Conservation (phyloP, 2,113 vertebrate genomes). For the Hippocampus comes region DNA sequence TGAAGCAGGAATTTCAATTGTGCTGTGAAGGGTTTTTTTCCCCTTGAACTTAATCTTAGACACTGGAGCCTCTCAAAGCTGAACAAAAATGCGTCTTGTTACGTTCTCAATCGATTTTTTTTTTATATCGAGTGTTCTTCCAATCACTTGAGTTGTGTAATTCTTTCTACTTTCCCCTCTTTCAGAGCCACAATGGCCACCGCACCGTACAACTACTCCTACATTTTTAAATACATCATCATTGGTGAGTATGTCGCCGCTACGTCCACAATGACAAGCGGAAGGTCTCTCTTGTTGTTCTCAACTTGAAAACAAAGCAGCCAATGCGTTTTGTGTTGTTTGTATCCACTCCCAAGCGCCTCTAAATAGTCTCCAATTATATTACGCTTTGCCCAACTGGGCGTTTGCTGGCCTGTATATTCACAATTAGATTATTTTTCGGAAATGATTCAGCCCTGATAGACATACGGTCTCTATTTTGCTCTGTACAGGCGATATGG, state of each 20-base stretch:
- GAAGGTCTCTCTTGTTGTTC: not conserved
- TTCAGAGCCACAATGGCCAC: constrained; percentile 97
- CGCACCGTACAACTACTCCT: constrained; percentile 99
- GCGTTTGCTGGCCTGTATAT: too few species aligned
- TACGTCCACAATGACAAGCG: not conserved
- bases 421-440: not conserved
- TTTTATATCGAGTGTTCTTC: too few species aligned
- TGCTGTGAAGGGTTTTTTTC: not conserved
- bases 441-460: too few species aligned
- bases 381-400: not conserved
- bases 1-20: not conserved
- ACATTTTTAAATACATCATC: constrained; percentile 99
- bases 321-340: not conserved
- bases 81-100: not conserved
- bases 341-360: too few species aligned
- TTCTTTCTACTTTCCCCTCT: constrained; percentile 13
- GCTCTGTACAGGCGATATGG: constrained; percentile 71
- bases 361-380: not conserved
- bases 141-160: too few species aligned
- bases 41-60: not conserved
- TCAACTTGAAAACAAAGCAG: not conserved
- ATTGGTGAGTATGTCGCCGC: constrained; percentile 83
- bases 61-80: not conserved
- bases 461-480: not conserved
- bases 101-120: not conserved